Conservation (phyloP, 2,797 vertebrate species). For the Eptatretus atami region DNA sequence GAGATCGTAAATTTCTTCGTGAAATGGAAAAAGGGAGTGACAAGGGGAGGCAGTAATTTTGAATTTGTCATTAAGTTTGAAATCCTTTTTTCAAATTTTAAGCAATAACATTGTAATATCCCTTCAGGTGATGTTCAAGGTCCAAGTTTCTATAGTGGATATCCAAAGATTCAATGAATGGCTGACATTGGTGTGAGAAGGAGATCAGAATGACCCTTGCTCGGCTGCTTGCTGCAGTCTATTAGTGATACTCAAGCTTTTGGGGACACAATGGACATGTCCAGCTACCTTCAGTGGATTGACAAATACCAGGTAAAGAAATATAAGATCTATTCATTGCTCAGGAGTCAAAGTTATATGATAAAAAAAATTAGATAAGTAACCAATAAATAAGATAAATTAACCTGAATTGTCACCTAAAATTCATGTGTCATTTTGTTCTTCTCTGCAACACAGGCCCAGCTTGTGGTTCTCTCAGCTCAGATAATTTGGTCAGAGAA, state of each 20-base stretch:
- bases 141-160: slow-evolving; percentile 57
- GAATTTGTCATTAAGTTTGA: too few species aligned
- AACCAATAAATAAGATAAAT: too few species aligned
- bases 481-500: slow-evolving; percentile 98
- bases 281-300: slow-evolving; percentile 73
- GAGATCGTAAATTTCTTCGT: too few species aligned
- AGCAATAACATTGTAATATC: too few species aligned
- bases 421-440: too few species aligned
- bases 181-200: slow-evolving; percentile 80
- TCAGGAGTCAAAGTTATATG: too few species aligned
- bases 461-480: slow-evolving; percentile 72
- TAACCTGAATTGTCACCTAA: too few species aligned
- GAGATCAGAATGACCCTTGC: slow-evolving; percentile 93
- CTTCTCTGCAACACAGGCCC: slow-evolving; percentile 29
- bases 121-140: slow-evolving; percentile 49
- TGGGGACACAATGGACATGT: slow-evolving; percentile 49
- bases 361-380: too few species aligned
- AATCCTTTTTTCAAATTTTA: too few species aligned
- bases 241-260: slow-evolving; percentile 64
- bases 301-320: slow-evolving; percentile 62
- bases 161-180: slow-evolving; percentile 98
- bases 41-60: too few species aligned
- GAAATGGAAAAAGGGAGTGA: too few species aligned
- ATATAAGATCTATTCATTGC: too few species aligned
- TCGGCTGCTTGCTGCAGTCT: slow-evolving; percentile 55